phyloP scores from a whole-genome alignment of 2,797 vertebrate genomes.

The Jordanella pulchra region DNA sequence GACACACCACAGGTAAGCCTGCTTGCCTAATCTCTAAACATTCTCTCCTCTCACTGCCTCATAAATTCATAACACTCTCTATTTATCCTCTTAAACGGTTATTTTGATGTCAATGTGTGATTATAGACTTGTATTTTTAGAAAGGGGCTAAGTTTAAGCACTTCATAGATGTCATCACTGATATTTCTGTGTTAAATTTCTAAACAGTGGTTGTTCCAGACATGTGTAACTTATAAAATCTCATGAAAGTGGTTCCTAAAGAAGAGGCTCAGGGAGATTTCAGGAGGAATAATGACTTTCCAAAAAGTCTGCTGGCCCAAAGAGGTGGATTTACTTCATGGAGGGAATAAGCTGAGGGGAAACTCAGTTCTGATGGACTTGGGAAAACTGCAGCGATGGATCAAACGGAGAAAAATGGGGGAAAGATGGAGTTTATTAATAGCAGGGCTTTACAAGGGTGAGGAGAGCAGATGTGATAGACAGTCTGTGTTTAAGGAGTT shows the following conservation, averaged over 20 bases:
- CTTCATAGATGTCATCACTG: not conserved
- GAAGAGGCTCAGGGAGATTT: conserved; percentile 33
- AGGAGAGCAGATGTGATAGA: conserved; percentile 83
- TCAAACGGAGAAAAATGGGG: conserved; percentile 29
- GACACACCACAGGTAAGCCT: conserved; percentile 73
- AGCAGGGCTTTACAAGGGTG: conserved; percentile 73
- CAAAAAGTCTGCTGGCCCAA: conserved; percentile 33
- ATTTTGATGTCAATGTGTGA: not conserved
- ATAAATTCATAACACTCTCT: not conserved
- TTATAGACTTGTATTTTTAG: conserved; percentile 6
- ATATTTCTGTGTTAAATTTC: not conserved
- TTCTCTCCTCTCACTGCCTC: not conserved
- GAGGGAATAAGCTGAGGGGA: conserved; percentile 26
- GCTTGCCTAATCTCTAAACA: not conserved
- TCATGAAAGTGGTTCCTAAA: not conserved
- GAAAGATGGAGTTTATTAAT: conserved; percentile 68
- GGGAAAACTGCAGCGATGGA: conserved; percentile 10
- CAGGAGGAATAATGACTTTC: conserved; percentile 23
- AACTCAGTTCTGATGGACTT: conserved; percentile 32
- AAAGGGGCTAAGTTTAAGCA: not conserved
- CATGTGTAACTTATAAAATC: not conserved
- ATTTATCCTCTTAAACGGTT: not conserved
- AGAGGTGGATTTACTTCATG: conserved; percentile 42
- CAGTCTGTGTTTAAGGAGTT: conserved; percentile 83
- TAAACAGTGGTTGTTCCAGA: not conserved